Conservation (phyloP, 2,113 vertebrate species). For the Gobiocypris rarus region DNA sequence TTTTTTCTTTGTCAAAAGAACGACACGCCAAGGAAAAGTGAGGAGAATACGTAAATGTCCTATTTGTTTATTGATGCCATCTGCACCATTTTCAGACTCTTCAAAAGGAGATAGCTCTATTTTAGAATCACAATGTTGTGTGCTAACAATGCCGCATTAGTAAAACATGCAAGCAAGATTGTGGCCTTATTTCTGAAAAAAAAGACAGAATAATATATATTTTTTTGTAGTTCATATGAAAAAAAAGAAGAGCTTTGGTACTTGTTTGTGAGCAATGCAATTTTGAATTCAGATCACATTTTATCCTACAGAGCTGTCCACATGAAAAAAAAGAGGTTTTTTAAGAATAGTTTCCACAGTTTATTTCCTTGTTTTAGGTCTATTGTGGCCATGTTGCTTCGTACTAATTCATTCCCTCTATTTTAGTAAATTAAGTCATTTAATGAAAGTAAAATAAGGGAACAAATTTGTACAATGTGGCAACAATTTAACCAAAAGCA, state of each 20-base stretch:
- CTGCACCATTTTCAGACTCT: not conserved
- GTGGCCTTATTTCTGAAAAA: not conserved
- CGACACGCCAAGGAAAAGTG: not conserved
- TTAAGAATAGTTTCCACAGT: not conserved
- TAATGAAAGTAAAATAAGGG: not conserved
- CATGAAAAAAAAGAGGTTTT: too few species aligned
- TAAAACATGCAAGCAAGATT: not conserved
- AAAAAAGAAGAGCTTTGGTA: not conserved
- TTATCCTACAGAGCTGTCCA: not conserved
- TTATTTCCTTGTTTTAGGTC: not conserved
- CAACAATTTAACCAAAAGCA: not conserved
- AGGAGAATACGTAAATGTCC: not conserved
- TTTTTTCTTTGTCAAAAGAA: not conserved
- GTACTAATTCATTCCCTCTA: not conserved
- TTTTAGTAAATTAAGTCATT: not conserved
- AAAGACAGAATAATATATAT: not conserved
- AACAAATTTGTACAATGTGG: not conserved
- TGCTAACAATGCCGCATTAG: not conserved
- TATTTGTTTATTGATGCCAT: conserved; percentile 19
- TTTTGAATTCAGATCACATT: not conserved
- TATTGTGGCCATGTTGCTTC: not conserved
- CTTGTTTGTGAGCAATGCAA: not conserved
- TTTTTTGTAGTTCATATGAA: not conserved
- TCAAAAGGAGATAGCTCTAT: not conserved
- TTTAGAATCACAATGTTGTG: not conserved